Conservation (phyloP, 2,113 vertebrate genomes). For the Setophaga coronata region DNA sequence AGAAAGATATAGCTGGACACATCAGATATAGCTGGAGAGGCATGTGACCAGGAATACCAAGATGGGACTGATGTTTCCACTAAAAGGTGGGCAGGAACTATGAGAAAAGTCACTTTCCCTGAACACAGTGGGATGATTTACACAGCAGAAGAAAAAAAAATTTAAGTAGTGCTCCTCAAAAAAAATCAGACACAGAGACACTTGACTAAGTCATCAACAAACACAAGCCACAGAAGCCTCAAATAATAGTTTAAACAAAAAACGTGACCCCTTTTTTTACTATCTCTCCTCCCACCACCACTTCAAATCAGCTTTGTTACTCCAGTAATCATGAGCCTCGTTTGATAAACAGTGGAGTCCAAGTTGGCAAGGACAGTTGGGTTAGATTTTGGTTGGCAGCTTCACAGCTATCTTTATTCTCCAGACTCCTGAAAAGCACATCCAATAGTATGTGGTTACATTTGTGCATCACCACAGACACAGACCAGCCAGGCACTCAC, state of each 20-base stretch:
- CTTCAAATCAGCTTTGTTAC: not conserved
- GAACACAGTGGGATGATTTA: not conserved
- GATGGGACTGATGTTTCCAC: not conserved
- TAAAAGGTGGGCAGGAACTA: not conserved
- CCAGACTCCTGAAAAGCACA: not conserved
- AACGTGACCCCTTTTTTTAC: not conserved
- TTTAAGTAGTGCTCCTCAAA: not conserved
- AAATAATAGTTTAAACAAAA: not conserved
- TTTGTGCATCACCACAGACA: not conserved
- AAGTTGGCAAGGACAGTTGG: not conserved
- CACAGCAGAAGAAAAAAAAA: not conserved
- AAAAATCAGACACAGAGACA: not conserved
- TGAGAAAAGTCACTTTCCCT: not conserved
- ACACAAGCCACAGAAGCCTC: not conserved
- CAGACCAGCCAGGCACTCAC: not conserved
- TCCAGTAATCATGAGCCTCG: not conserved
- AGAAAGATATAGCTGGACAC: not conserved
- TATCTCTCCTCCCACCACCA: accelerated
- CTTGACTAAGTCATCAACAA: not conserved
- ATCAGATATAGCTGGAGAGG: not conserved
- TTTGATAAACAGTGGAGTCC: not conserved
- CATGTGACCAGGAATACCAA: not conserved
- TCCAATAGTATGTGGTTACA: not conserved
- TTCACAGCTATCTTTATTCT: not conserved
- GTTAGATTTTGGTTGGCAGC: not conserved